phyloP scores from a whole-genome alignment of 1,140 invertebrate genomes.

The Neoseiulus cucumeris region DNA sequence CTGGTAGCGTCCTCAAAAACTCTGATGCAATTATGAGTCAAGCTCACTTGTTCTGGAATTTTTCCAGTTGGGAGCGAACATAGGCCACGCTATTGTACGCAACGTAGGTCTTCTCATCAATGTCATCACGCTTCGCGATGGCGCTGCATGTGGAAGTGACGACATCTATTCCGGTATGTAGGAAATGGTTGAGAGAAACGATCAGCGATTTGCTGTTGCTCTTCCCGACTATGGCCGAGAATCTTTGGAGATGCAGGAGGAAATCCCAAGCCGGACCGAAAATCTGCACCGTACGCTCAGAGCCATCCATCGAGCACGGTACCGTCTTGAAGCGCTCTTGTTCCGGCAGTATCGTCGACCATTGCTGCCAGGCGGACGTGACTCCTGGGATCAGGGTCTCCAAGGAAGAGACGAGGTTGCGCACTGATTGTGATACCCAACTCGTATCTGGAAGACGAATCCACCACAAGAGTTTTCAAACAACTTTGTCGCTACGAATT shows the following conservation, averaged over 20 bases:
- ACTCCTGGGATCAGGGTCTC: not conserved
- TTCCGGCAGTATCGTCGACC: not conserved
- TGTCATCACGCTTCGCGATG: not conserved
- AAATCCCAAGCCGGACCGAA: not conserved
- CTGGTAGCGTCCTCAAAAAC: too few relatives aligned
- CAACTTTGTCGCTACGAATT: too few relatives aligned
- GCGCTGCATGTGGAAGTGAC: slow-evolving; percentile 2
- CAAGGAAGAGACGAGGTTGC: not conserved
- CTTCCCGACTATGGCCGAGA: not conserved
- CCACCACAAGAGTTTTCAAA: too few relatives aligned
- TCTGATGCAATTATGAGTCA: too few relatives aligned
- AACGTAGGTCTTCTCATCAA: not conserved
- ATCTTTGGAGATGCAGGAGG: not conserved
- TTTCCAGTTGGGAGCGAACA: not conserved
- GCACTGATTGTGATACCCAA: slow-evolving; percentile 3
- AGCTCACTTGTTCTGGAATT: not conserved
- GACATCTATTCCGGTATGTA: not conserved
- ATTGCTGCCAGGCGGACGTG: not conserved
- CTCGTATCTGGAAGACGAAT: not conserved
- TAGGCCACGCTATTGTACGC: slow-evolving; percentile 4
- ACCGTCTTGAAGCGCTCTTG: slow-evolving; percentile 4
- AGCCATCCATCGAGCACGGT: not conserved
- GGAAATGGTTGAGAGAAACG: slow-evolving; percentile 4
- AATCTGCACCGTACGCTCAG: not conserved
- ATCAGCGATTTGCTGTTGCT: not conserved